Evolutionary conservation across 2,113 vertebrate genomes (phyloP), one percentile per base, ranked within the genome.

Genomic region (Mirza zaza): DNA sequence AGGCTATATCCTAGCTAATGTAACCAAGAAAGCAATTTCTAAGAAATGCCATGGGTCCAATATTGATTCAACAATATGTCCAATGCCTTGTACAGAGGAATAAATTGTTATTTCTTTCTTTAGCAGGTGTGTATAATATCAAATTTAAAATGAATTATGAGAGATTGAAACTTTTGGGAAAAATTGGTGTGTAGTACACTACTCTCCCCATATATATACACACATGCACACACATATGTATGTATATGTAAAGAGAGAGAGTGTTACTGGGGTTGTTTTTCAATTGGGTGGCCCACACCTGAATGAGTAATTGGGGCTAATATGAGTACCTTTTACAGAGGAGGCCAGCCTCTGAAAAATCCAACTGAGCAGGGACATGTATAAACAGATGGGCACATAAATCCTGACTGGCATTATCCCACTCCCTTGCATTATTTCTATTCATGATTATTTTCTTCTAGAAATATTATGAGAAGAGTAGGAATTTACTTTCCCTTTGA

Each of bases 391-490:
- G 0, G 6, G 42, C 34, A 63, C 42, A 67, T 97, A 80, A 88
- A 88, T 95, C 82, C 80, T 73, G 27, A 94, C 50, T 93, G 93
- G 45, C 55, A 57, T 12, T 39, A 52, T 55, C 77, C 70, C n/a
- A n/a, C 79, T 91, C 86, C 85, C 65, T 85, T 83, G 77, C 57
- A 67, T 95, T 95, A 93, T 93, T 91, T 96, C 55, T 97, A 55
- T 90, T 96, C 84, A 94, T 96, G 83, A 65, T 94, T 65, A 93
- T 94, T 92, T 63, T 42, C 57, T 94, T 91, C 77, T 93, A 84
- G 93, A 96, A 95, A 96, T 91, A 97, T 97, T 94, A 91, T 93
- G 86, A 91, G 70, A 96, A 91, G 82, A 89, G 68, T 29, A 81
- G 5, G n/a, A 89, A 94, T 96, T 96, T 63, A 97, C 97, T 97